Base-by-base conservation (phyloP, 2,888 invertebrate species). In the Piscicola geometra region DNA sequence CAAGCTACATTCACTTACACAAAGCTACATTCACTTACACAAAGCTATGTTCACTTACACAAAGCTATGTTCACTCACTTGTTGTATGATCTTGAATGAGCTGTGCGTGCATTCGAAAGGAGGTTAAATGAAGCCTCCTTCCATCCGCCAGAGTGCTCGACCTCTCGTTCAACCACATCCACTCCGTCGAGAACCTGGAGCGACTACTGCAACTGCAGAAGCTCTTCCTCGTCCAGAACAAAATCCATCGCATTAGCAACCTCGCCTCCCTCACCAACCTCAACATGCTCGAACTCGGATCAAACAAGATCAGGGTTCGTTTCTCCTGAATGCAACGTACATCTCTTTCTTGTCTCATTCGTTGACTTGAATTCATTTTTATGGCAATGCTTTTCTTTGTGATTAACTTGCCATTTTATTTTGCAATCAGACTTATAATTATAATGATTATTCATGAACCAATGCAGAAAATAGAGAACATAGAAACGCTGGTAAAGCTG, bases 161-260 rank as follows among this genome's bases (percentile, higher is more conserved):
- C 86, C 85, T 99, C 66, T 97, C 98, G 2, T 98, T 96, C 86
- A 99, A 99, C 86, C 90, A 96, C 76, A 90, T 98, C 64, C 90
- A 90, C 81, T 91, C 92, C 84, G 92, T 98, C 76, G 90, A 91
- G 82, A 93, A 93, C 73, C 85, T 98, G 78, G 90, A 90, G 0
- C 89, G 89, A 75, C 86, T 97, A 79, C 81, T 86, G 2, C 93
- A 92, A 73, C 85, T 98, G 77, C 89, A 91, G 82, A 94, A 93
- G 82, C 86, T 98, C 1, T 98, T 90, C 85, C 87, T 98, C 50
- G 92, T 93, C 76, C 92, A 94, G 3, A 98, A 98, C 85, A 93
- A 91, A 87, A 91, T 98, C 41, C 84, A 88, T 0, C 90, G 90
- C 83, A 94, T 98, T 77, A 91, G 94, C 84, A 94, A 95, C 86